Evolutionary conservation across 2,113 vertebrate species (phyloP), one percentile per base, ranked within the genome.

Genomic region (Chloropsis cyanopogon): DNA sequence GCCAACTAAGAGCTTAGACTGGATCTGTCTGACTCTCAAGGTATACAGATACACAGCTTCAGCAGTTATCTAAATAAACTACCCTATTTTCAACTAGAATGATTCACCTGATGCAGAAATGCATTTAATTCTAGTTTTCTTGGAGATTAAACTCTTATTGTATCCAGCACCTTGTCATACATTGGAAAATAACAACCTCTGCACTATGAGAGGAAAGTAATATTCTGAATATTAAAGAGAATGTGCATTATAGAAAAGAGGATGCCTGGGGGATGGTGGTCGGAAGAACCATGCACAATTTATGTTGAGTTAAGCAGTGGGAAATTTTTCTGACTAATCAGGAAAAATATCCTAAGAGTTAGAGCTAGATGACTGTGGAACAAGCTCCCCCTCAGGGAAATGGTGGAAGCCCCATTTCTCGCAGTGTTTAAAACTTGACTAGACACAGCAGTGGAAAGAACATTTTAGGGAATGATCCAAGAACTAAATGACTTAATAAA

Each of bases 391-490:
- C 66, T 63, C 42, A 82, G 92, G 94, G 89, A 96, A 94, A 86
- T 42, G 59, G 60, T 94, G 82, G 91, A 95, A 96, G 79, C 79
- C 82, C 83, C 89, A 33, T 80, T 92, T 85, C 78, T 96, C 92
- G 88, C 82, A 59, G 79, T 82, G 77, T 90, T 95, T 91, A 86
- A 93, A 97, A 91, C 20, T 92, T 80, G 80, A 97, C 93, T 57
- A 92, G 92, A 77, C 42, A 80, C 37, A 95, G 70, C 39, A 69
- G 46, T 93, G 86, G 82, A 96, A 97, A 96, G 83, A 88, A 88
- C 60, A 88, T 73, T 93, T 84, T 76, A 92, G 89, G 35, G 70
- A 80, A 88, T 47, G 70, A 86, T 83, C 81, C 86, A 97, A 91
- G 52, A 88, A 92, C 63, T 86, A 92, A 61, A 88, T 79, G 82